These are phyloP conservation scores for Syndactyla subalaris DNA, from an alignment of 2,797 vertebrate species.

Conservation along the genomic window DNA sequence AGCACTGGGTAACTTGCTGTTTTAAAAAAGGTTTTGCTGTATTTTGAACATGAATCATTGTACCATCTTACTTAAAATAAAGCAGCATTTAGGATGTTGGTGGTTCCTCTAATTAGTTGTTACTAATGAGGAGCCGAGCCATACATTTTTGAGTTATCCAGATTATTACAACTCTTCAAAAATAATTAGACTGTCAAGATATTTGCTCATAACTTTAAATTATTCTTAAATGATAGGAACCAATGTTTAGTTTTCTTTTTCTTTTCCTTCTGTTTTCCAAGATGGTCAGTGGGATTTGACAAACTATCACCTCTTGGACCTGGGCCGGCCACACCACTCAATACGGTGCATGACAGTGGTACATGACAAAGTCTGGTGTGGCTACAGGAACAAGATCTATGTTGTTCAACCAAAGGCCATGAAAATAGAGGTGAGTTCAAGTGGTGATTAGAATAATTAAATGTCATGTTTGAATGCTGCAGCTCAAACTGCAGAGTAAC, in stretches of 20 bases:
- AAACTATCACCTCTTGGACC: slow-evolving; percentile 94
- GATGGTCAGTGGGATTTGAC: slow-evolving; percentile 98
- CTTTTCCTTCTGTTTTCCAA: slow-evolving; percentile 63
- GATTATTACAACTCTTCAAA: background rate
- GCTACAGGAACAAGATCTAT: slow-evolving; percentile 96
- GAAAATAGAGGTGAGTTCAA: slow-evolving; percentile 90
- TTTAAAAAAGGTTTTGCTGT: background rate
- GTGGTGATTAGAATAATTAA: background rate
- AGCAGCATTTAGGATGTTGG: background rate
- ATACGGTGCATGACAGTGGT: slow-evolving; percentile 98
- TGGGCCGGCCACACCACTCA: slow-evolving; percentile 92
- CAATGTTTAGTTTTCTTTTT: background rate
- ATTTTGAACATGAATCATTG: background rate
- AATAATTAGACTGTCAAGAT: background rate
- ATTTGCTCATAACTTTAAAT: background rate
- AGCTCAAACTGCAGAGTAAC: background rate
- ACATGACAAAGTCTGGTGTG: slow-evolving; percentile 98
- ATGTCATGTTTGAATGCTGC: background rate
- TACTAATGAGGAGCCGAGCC: background rate
- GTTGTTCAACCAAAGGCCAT: slow-evolving; percentile 97
- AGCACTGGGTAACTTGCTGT: background rate
- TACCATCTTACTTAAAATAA: background rate
- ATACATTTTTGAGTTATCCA: background rate
- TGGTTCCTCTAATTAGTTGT: background rate
- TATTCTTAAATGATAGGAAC: background rate